phyloP scores from a whole-genome alignment of 2,797 vertebrate genomes.

The Helicolenus hilgendorfi region DNA sequence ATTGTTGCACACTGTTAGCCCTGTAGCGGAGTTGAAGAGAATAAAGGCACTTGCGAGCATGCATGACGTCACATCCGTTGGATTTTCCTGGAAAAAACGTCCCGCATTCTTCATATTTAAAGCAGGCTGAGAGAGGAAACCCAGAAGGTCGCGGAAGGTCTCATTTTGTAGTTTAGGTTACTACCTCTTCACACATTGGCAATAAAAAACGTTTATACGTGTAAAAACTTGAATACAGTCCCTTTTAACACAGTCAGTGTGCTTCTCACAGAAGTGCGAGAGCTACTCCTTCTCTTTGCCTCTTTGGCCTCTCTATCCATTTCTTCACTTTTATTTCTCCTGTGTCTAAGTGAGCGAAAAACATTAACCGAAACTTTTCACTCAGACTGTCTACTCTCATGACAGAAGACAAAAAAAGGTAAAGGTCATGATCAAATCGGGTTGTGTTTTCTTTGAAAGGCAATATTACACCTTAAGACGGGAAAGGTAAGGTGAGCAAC shows the following conservation, averaged over 20 bases:
- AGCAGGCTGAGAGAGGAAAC: no score
- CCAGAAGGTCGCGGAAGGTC: no score
- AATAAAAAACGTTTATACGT: no score
- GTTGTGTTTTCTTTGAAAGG: conserved; percentile 23
- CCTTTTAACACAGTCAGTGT: not conserved
- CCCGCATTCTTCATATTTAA: rapidly evolving
- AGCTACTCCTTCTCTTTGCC: not conserved
- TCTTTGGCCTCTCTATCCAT: not conserved
- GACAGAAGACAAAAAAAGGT: not conserved
- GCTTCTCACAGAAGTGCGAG: not conserved
- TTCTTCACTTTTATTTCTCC: not conserved
- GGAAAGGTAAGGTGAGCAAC: not conserved
- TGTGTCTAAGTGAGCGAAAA: not conserved
- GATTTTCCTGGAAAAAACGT: rapidly evolving
- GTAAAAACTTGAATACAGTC: no score
- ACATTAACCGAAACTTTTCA: not conserved
- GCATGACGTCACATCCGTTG: no score
- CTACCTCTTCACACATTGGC: no score
- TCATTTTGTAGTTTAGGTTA: no score
- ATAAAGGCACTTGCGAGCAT: no score
- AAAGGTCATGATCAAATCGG: conserved; percentile 24
- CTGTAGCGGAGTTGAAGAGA: no score
- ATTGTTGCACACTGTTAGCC: no score
- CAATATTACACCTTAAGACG: conserved; percentile 1
- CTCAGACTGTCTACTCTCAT: not conserved